These are phyloP conservation scores for Bombus difficillimus DNA, from an alignment of 1,140 invertebrate genomes.

Conservation along the genomic window DNA sequence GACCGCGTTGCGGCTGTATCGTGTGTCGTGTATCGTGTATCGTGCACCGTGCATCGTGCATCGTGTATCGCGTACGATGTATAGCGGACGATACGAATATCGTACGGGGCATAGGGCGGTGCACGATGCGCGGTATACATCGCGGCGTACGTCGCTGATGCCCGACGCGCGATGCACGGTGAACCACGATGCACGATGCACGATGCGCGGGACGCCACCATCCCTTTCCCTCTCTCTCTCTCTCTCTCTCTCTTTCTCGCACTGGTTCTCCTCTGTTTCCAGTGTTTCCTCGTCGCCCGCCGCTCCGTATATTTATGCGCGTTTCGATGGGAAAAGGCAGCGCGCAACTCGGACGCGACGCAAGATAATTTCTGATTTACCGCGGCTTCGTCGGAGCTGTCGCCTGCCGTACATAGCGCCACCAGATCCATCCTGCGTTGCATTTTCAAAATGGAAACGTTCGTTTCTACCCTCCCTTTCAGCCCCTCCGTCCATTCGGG, in stretches of 20 bases:
- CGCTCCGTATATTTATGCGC: slow-evolving; percentile 76
- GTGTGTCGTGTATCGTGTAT: not conserved
- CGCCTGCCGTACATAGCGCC: slow-evolving; percentile 57
- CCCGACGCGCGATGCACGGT: not conserved
- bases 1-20: not conserved
- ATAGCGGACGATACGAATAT: not conserved
- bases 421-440: slow-evolving; percentile 57
- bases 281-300: not conserved
- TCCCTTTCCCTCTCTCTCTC: not conserved
- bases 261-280: not conserved
- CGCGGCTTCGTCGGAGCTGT: slow-evolving; percentile 62
- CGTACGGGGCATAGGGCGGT: not conserved
- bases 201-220: slow-evolving; percentile 1
- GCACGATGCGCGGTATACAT: not conserved
- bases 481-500: not conserved
- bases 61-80: not conserved
- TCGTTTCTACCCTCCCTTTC: not conserved
- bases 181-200: not conserved
- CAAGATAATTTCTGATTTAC: slow-evolving; percentile 83
- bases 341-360: slow-evolving; percentile 72
- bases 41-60: not conserved
- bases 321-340: slow-evolving; percentile 81
- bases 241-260: not conserved
- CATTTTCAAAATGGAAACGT: slow-evolving; percentile 80
- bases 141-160: no score